Conservation (phyloP, 2,888 invertebrate genomes). For the Antheraea assamensis region DNA sequence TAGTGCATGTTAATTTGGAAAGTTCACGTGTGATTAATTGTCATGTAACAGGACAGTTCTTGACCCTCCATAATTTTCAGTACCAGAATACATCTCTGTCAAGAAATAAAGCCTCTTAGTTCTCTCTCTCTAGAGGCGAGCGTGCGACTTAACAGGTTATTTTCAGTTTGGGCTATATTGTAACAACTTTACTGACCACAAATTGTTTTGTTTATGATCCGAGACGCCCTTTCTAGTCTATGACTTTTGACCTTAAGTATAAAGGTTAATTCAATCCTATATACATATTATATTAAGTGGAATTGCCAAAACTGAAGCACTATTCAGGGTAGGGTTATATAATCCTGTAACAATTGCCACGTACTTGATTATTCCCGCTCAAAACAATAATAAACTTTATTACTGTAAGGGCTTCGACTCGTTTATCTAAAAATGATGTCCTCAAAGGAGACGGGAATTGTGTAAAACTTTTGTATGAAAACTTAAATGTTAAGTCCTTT, state of each 20-base stretch:
- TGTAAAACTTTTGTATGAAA: not conserved
- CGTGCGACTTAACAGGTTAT: constrained; percentile 1
- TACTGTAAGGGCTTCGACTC: not conserved
- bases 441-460: not conserved
- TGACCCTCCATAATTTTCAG: not conserved
- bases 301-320: not conserved
- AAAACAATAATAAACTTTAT: constrained; percentile 2
- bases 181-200: constrained; percentile 20
- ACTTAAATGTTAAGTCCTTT: not conserved
- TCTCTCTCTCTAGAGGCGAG: constrained; percentile 29
- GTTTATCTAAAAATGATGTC: not conserved
- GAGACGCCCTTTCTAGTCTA: constrained; percentile 16
- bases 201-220: constrained; percentile 18
- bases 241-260: not conserved
- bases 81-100: not conserved
- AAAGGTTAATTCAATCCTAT: not conserved
- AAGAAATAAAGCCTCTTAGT: constrained; percentile 27
- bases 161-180: constrained; percentile 9
- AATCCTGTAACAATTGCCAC: not conserved
- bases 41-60: not conserved
- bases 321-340: not conserved
- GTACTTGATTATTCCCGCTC: not conserved
- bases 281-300: not conserved
- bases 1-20: not conserved
- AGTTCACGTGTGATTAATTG: not conserved